A percentile compares a stretch with the other conserved stretches of the same genome.
Conservation (phyloP, 2,797 vertebrate genomes). For the Schizothorax lantsangensis region DNA sequence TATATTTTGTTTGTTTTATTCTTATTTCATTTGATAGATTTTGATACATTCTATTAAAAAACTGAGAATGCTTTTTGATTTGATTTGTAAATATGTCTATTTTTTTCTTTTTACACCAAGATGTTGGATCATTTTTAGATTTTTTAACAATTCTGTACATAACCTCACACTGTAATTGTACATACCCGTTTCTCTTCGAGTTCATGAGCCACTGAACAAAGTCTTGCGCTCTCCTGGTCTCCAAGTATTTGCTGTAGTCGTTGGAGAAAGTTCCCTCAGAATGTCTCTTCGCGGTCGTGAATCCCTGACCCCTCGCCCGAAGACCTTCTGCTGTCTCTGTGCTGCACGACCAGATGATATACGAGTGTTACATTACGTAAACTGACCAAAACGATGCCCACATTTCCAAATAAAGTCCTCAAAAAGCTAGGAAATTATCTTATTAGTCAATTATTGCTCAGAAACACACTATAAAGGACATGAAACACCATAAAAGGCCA, state of each 20-base stretch:
- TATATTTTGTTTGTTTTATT: neutral
- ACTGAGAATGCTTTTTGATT: neutral
- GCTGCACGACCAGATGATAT: conserved; percentile 67
- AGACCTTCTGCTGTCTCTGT: conserved; percentile 79
- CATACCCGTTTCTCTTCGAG: conserved; percentile 92
- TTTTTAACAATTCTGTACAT: neutral
- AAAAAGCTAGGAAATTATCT: neutral
- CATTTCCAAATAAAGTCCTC: neutral
- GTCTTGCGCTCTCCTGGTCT: conserved; percentile 91
- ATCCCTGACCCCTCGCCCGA: conserved; percentile 73
- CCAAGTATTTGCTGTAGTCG: conserved; percentile 97
- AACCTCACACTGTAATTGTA: neutral
- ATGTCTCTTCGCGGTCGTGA: conserved; percentile 87
- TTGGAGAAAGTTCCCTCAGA: conserved; percentile 98
- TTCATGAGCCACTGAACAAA: conserved; percentile 97
- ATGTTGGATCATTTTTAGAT: neutral
- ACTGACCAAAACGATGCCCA: neutral
- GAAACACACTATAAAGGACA: neutral
- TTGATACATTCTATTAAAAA: neutral
- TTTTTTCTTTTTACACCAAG: neutral
- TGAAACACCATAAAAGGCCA: neutral
- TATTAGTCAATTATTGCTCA: neutral
- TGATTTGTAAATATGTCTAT: neutral
- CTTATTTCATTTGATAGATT: neutral
- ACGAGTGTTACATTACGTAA: neutral